These are phyloP conservation scores for Rotaria magnacalcarata DNA, from an alignment of 2,888 invertebrate genomes.

Conservation along the genomic window DNA sequence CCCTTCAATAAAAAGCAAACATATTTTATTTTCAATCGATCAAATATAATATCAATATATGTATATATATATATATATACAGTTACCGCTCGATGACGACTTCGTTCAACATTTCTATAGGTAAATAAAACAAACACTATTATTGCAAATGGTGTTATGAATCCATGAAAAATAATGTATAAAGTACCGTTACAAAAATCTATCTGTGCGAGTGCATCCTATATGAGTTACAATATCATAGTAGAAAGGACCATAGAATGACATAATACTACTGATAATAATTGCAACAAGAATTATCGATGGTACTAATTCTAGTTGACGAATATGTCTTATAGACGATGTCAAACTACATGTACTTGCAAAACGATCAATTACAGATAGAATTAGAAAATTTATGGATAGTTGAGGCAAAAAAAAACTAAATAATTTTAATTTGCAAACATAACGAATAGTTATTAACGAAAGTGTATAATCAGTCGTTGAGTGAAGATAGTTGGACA, in stretches of 20 bases:
- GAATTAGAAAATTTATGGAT: not conserved
- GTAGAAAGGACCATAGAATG: not conserved
- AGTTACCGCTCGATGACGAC: not conserved
- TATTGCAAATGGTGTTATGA: not conserved
- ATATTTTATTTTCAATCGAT: not conserved
- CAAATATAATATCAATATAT: not conserved
- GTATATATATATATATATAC: too few relatives aligned
- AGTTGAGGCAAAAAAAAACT: not conserved
- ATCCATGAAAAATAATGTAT: not conserved
- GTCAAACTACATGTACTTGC: not conserved
- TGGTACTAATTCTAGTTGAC: too few relatives aligned
- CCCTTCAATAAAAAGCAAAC: not conserved
- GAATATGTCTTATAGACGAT: not conserved
- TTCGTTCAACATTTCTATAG: not conserved
- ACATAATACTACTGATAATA: not conserved
- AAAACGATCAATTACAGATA: not conserved
- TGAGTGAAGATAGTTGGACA: not conserved
- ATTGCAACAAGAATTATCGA: not conserved
- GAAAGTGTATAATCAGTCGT: not conserved
- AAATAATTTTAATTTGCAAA: not conserved
- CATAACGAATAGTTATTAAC: not conserved
- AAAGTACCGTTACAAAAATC: not conserved
- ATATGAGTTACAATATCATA: not conserved
- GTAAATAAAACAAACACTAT: not conserved
- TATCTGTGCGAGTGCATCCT: not conserved